Base-by-base conservation (phyloP, 1,140 invertebrate genomes). In the Bombus soroeensis region DNA sequence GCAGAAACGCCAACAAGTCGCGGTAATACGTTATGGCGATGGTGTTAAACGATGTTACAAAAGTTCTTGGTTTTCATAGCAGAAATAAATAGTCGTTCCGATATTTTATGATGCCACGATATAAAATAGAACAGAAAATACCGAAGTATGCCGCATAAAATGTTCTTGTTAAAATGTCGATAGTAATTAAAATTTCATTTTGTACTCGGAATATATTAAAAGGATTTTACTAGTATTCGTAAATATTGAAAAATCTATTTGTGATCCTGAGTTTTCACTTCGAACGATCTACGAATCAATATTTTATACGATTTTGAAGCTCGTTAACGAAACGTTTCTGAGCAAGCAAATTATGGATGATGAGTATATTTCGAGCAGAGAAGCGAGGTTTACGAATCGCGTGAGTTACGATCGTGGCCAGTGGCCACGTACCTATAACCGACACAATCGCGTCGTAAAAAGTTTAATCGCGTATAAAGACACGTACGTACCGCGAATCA, bases 401-500 rank as follows among this genome's bases (percentile, higher is more conserved):
- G 66, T 81, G 71, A 81, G 34, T 85, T 81, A 81, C 78, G 78
- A 62, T 47, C 70, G 57, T 8, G 57, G 8, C 13, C 28, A 66
- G 12, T 43, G 78, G 43, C 47, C 32, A 81, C 66, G 66, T 71
- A 64, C 10, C 28, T 59, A 25, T 41, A 41, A 12, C 53, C 68
- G 37, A 64, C 77, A 73, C n/a, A 28, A 66, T 81, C 57, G 83
- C 77, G 28, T 66, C 70, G 34, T 81, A 74, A 85, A 80, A 73
- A 85, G 37, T 74, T 81, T 74, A 73, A 81, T 74, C 83, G 83
- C 83, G 83, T 47, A 72, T 73, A 68, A 73, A 85, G 47, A 68
- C 83, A 66, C 28, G 70, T 85, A 85, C 78, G 28, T 13, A 28
- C 25, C 39, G 34, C 57, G 70, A 81, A 68, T 80, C 70, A 57